Evolutionary conservation across 2,113 vertebrate genomes (phyloP).

Genomic region (Gymnarchus niloticus): DNA sequence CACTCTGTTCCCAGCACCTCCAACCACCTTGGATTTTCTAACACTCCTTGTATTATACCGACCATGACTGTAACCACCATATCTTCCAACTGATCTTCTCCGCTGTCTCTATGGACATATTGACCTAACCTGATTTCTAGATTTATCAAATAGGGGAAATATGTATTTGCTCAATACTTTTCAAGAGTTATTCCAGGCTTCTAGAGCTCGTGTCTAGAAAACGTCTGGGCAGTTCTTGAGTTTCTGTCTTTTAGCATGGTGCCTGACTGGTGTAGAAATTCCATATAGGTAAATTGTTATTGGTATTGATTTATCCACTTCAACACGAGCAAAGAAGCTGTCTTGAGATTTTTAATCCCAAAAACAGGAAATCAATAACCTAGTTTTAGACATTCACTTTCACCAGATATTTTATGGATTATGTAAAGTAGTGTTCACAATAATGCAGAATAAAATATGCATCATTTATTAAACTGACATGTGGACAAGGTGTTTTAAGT

Average conservation of each 20-base stretch:
- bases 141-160: neutral
- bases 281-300: neutral
- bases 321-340: neutral
- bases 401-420: slow-evolving; percentile 4
- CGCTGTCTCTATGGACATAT: neutral
- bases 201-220: too few species aligned
- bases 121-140: neutral
- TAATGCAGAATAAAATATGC: neutral
- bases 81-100: neutral
- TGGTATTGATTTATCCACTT: neutral
- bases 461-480: neutral
- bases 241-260: neutral
- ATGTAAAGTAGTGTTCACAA: neutral
- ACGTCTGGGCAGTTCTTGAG: neutral
- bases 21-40: neutral
- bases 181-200: neutral
- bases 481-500: neutral
- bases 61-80: neutral
- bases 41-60: neutral
- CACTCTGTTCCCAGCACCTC: too few species aligned
- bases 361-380: slow-evolving; percentile 10
- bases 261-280: neutral
- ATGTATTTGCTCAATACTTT: neutral
- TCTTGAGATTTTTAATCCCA: neutral
- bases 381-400: neutral